phyloP scores from a whole-genome alignment of 2,888 invertebrate genomes.

The Stratiomys singularior region DNA sequence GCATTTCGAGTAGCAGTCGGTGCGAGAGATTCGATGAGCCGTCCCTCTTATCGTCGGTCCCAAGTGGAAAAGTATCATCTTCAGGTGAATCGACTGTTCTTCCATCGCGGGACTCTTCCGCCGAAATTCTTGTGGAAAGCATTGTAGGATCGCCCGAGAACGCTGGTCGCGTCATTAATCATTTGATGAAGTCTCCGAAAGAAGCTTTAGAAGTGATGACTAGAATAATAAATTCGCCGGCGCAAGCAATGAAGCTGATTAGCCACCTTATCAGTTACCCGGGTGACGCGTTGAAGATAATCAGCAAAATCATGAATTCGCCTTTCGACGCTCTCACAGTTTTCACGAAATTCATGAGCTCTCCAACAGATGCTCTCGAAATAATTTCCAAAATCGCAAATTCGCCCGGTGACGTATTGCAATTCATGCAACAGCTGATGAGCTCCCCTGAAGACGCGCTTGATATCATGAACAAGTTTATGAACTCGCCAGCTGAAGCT shows the following conservation, averaged over 20 bases:
- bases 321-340: slow-evolving; percentile 65
- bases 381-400: slow-evolving; percentile 65
- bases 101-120: neutral
- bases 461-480: slow-evolving; percentile 65
- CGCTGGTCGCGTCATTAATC: slow-evolving; percentile 63
- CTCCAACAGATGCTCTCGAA: slow-evolving; percentile 66
- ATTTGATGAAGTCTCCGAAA: slow-evolving; percentile 62
- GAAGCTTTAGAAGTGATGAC: slow-evolving; percentile 62
- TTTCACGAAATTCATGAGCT: slow-evolving; percentile 66
- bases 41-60: neutral
- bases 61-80: slow-evolving; percentile 44
- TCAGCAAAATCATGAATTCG: slow-evolving; percentile 66
- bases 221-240: slow-evolving; percentile 63
- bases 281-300: slow-evolving; percentile 64
- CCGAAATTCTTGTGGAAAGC: slow-evolving; percentile 61
- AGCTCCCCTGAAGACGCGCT: slow-evolving; percentile 64
- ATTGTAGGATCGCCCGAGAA: slow-evolving; percentile 62
- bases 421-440: slow-evolving; percentile 64
- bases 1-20: slow-evolving; percentile 39
- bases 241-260: slow-evolving; percentile 63
- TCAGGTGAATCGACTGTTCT: slow-evolving; percentile 38
- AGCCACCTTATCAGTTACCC: slow-evolving; percentile 64
- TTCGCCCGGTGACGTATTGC: slow-evolving; percentile 64
- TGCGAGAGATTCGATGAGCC: slow-evolving; percentile 4
- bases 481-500: slow-evolving; percentile 65